Conservation (phyloP, 2,113 vertebrate species). For the Actenoides hombroni region DNA sequence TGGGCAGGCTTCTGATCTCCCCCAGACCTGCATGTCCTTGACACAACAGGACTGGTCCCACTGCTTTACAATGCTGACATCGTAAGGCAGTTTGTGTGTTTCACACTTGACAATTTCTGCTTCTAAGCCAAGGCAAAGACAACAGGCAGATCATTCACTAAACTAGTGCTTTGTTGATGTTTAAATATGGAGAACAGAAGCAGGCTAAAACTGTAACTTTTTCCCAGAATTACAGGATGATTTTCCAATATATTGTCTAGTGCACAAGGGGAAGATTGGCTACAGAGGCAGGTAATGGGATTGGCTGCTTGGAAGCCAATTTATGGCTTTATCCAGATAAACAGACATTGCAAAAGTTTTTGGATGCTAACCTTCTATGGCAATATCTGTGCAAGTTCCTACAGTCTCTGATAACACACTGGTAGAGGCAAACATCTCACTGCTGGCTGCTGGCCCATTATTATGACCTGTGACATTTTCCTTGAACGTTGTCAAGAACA, state of each 20-base stretch:
- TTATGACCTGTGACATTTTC: slow-evolving; percentile 33
- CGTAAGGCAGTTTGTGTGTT: background rate
- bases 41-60: background rate
- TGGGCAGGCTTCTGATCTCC: background rate
- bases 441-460: slow-evolving; percentile 7
- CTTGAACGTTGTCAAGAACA: slow-evolving; percentile 46
- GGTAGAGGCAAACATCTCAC: background rate
- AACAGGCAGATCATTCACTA: background rate
- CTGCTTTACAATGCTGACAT: background rate
- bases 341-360: background rate
- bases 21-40: background rate
- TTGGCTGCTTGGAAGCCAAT: background rate
- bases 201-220: background rate
- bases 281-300: background rate
- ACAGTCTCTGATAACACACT: background rate
- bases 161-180: background rate
- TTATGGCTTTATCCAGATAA: background rate
- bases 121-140: background rate
- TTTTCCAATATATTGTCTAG: background rate
- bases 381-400: background rate
- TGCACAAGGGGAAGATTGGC: background rate
- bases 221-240: background rate
- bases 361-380: background rate
- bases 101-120: background rate
- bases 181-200: background rate